Evolutionary conservation across 1,140 invertebrate genomes (phyloP), one percentile per base, ranked within the genome.

Genomic region (Diabrotica virgifera): DNA sequence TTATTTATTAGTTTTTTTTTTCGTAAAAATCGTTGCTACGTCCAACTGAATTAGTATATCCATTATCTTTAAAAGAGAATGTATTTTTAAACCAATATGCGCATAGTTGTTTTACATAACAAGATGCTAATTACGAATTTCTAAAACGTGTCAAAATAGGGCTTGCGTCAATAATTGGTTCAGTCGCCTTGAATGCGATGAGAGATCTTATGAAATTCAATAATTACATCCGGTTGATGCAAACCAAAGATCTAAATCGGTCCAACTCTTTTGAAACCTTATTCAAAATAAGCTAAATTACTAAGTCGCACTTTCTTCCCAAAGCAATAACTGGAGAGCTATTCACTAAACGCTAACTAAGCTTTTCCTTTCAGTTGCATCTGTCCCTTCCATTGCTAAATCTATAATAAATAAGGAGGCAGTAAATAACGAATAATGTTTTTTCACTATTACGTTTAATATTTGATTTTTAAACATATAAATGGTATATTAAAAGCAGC

Each of bases 141-240:
- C 24, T 24, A 24, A 24, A 24, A 24, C 1, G 24, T 24, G 24
- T 24, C 24, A 24, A 24, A 24, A 24, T 24, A 24, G 24, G 24
- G 24, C 24, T 4, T 24, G 24, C 24, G 24, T 24, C 24, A 24
- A 24, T 24, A 24, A 24, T 24, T 24, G 24, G 24, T 24, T 24
- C 24, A 24, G 24, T 24, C 24, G 4, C 24, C 24, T 24, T 24
- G 24, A 10, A 46, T 46, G 40, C 40, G 40, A 46, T 46, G 40
- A 46, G 40, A 46, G 40, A 46, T 46, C 40, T 46, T 46, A 46
- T 46, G 40, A 46, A 46, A 46, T 46, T 46, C 40, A 46, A 46
- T 46, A n/a, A 46, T 10, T 46, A 46, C 40, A 46, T 46, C 40
- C 40, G 40, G 40, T 46, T 46, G 40, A 46, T 46, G 40, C 40